Conservation (phyloP, 2,888 invertebrate genomes). For the Plebejus melissa region DNA sequence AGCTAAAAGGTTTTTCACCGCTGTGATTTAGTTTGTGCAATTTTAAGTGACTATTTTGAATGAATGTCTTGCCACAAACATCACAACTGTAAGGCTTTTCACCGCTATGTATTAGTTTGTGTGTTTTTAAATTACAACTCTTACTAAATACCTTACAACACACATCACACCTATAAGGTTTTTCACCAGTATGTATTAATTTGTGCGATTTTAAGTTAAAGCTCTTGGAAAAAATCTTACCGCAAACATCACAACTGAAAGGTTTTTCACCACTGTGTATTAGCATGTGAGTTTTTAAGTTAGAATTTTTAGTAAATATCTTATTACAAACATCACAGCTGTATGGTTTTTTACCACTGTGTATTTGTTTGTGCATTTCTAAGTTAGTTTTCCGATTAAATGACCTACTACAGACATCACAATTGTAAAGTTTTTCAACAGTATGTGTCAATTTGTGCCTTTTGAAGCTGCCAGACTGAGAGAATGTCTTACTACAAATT, state of each 20-base stretch:
- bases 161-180: not conserved
- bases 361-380: not conserved
- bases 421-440: not conserved
- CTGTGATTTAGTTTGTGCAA: not conserved
- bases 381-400: too few species aligned
- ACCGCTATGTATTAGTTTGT: not conserved
- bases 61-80: not conserved
- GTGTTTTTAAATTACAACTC: not conserved
- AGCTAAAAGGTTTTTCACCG: not conserved
- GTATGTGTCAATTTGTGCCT: not conserved
- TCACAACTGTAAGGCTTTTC: not conserved
- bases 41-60: not conserved
- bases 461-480: too few species aligned
- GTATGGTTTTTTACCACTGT: not conserved
- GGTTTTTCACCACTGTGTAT: not conserved
- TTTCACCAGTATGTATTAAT: not conserved
- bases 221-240: not conserved
- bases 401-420: not conserved
- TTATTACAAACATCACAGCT: not conserved
- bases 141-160: not conserved
- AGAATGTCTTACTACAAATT: not conserved
- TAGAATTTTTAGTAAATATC: not conserved
- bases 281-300: not conserved
- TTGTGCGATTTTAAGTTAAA: conserved; percentile 1
- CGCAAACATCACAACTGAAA: not conserved